phyloP scores from a whole-genome alignment of 2,888 invertebrate species.

The Ceriagrion tenellum region DNA sequence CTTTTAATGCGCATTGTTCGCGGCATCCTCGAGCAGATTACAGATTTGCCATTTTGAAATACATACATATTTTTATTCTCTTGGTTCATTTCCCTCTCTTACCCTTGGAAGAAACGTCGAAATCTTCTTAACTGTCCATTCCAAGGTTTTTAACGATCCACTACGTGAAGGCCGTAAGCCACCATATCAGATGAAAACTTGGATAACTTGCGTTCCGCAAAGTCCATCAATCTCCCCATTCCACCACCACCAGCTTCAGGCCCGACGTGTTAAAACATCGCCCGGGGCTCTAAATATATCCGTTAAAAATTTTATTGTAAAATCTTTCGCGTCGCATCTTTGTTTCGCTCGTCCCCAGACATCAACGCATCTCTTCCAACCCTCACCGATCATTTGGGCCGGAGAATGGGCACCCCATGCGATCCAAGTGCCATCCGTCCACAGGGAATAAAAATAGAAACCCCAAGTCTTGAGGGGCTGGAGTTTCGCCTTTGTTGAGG shows the following conservation, averaged over 20 bases:
- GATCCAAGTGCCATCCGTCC: not conserved
- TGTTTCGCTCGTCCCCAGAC: not conserved
- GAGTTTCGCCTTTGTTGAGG: not conserved
- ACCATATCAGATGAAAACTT: not conserved
- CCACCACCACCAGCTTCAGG: not conserved
- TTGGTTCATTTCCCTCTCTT: not conserved
- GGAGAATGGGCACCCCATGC: not conserved
- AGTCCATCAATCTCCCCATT: not conserved
- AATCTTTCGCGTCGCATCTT: not conserved
- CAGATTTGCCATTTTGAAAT: slow-evolving; percentile 2
- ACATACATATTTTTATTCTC: not conserved
- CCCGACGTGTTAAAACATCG: slow-evolving; percentile 46
- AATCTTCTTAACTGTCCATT: slow-evolving; percentile 12
- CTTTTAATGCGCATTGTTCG: not conserved
- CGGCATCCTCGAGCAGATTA: not conserved
- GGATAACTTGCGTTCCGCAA: not conserved
- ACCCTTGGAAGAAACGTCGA: not conserved
- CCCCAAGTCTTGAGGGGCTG: not conserved
- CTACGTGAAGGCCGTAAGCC: not conserved
- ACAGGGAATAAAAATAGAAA: not conserved
- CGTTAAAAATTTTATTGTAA: not conserved
- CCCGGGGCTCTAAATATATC: slow-evolving; percentile 12
- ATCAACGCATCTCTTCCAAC: not conserved
- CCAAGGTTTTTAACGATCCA: not conserved
- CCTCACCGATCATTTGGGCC: not conserved